Evolutionary conservation across 2,113 vertebrate genomes (phyloP), one percentile per base, ranked within the genome.

Genomic region (Picathartes gymnocephalus): DNA sequence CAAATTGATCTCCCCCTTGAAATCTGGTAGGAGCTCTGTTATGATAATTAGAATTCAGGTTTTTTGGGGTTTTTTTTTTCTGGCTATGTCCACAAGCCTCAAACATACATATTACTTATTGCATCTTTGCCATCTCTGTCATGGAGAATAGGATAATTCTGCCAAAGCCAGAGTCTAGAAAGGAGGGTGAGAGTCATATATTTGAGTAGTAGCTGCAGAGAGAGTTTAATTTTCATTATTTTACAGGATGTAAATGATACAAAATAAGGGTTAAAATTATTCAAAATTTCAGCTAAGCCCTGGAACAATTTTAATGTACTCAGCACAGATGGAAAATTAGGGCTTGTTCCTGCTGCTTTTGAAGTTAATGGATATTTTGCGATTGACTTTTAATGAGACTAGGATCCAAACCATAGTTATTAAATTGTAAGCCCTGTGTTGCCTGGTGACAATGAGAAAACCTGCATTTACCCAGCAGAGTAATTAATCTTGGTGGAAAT

Each of bases 341-440:
- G 86, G 37, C 24, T 87, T 61, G 61, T 76, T 95, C 74, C 84
- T 80, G 56, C 70, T 95, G 91, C 72, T 91, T 95, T 95, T 93
- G 87, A 92, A 93, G 84, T 93, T 91, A 95, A 95, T 91, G 87
- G 86, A 50, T 90, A 79, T 84, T 96, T 91, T 91, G 57, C 91
- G 74, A 92, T 92, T 85, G 87, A 91, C 53, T 92, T 93, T 85
- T 91, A 92, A 94, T 95, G 48, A 92, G 57, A 74, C 21, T 51
- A 91, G 37, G 31, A 79, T 86, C 81, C 83, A 81, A 78, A 44
- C 28, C 37, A 4, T 15, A 30, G 60, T 68, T 86, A 92, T 89
- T 93, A 84, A 74, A 81, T n/a, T 51, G 61, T 51, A 93, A 89
- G 73, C 37, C 80, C 61, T 72, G 69, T 89, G 91, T 95, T 95